phyloP scores from a whole-genome alignment of 2,888 invertebrate species.

The Nemotelus pantherinus region DNA sequence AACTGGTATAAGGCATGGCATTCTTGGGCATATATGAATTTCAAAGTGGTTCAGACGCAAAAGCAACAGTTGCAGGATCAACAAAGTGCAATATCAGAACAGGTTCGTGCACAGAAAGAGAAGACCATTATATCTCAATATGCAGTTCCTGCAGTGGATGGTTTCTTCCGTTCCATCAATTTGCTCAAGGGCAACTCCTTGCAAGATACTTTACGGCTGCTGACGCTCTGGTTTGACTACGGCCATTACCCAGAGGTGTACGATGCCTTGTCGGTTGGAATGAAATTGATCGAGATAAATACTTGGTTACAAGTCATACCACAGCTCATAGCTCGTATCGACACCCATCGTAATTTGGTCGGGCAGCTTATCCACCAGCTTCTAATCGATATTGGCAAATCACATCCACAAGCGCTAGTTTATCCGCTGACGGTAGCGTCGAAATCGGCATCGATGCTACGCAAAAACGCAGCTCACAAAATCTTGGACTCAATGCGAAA shows the following conservation, averaged over 20 bases:
- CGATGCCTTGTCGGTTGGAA: conserved; percentile 91
- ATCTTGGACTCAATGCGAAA: conserved; percentile 96
- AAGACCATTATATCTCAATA: conserved; percentile 70
- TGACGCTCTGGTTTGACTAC: conserved; percentile 98
- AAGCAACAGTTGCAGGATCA: conserved; percentile 61
- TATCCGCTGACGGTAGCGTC: conserved; percentile 98
- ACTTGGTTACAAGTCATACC: conserved; percentile 99
- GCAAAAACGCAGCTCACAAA: conserved; percentile 92
- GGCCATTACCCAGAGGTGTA: conserved; percentile 94
- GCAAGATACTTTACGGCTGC: conserved; percentile 93
- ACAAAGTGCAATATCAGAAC: conserved; percentile 57
- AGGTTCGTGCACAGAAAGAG: conserved; percentile 58
- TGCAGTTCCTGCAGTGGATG: conserved; percentile 93
- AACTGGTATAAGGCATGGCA: conserved; percentile 99
- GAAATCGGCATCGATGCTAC: conserved; percentile 86
- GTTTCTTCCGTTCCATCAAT: conserved; percentile 95
- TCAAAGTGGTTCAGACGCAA: conserved; percentile 77
- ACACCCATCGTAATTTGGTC: conserved; percentile 88
- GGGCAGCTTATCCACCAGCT: conserved; percentile 91
- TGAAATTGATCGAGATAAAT: conserved; percentile 93
- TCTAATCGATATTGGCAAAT: conserved; percentile 95
- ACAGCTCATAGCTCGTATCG: conserved; percentile 97
- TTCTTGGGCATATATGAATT: conserved; percentile 97
- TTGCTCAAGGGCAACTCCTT: conserved; percentile 91
- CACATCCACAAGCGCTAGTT: conserved; percentile 96